phyloP scores from a whole-genome alignment of 2,797 vertebrate species.

The Simalia tracyae region DNA sequence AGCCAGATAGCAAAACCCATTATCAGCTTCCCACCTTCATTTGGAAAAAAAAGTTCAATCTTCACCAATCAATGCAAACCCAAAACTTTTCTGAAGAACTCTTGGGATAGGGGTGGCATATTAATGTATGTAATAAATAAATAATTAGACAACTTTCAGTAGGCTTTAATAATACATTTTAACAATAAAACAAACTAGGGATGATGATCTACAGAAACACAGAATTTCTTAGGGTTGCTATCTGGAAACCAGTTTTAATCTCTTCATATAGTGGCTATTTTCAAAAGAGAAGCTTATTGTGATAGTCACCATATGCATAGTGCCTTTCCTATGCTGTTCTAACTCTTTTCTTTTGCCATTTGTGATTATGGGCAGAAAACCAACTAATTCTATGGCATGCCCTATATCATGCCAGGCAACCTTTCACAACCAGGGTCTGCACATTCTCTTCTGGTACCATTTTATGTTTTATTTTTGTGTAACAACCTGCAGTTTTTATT shows the following conservation, averaged over 20 bases:
- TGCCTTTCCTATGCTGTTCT: neutral
- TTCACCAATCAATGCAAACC: neutral
- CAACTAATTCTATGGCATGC: neutral
- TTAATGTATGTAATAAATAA: neutral
- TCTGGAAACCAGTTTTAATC: neutral
- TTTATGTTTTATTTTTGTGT: neutral
- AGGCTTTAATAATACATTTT: too few species aligned
- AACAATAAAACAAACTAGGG: neutral
- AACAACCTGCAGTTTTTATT: neutral
- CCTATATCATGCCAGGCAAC: neutral
- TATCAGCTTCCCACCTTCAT: neutral
- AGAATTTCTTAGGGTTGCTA: neutral
- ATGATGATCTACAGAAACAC: neutral
- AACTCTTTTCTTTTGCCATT: neutral
- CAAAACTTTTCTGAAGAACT: neutral
- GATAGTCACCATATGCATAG: neutral
- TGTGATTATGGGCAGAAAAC: neutral
- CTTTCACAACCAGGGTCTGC: neutral
- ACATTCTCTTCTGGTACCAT: neutral
- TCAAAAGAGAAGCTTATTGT: neutral
- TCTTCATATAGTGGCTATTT: neutral
- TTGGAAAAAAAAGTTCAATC: neutral
- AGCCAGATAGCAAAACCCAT: neutral
- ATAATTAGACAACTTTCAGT: neutral
- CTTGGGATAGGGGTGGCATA: neutral